phyloP scores from a whole-genome alignment of 2,888 invertebrate species.

The Nephrotoma appendiculata region DNA sequence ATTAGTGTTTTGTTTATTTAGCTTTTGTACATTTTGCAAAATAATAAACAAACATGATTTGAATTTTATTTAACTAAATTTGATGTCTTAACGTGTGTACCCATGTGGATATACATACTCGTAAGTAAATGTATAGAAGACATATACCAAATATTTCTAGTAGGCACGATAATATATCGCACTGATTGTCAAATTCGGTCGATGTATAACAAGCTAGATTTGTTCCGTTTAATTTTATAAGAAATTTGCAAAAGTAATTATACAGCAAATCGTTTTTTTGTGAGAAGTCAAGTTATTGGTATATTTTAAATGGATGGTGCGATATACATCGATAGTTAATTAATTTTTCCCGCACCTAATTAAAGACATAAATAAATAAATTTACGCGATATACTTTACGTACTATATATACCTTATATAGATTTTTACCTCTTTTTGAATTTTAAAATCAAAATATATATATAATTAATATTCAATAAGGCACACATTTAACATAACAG shows the following conservation, averaged over 20 bases:
- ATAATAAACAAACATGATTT: neutral
- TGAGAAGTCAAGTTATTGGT: neutral
- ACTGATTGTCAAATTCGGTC: too few species aligned
- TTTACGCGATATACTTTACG: neutral
- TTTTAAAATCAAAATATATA: neutral
- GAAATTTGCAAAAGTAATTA: too few species aligned
- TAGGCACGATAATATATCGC: too few species aligned
- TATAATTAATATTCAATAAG: neutral
- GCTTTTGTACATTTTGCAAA: neutral
- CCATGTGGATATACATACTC: neutral
- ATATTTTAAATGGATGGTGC: too few species aligned
- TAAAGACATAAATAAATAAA: neutral
- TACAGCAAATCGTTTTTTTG: too few species aligned
- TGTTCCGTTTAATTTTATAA: too few species aligned
- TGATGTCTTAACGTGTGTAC: neutral
- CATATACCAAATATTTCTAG: too few species aligned
- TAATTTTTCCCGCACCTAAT: neutral
- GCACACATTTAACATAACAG: neutral
- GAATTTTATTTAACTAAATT: neutral
- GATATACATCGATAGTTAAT: too few species aligned
- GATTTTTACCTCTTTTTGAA: neutral
- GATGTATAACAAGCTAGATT: too few species aligned
- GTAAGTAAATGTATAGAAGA: neutral
- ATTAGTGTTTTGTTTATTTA: neutral
- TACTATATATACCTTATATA: too few species aligned